Base-by-base conservation (phyloP, 2,797 vertebrate species). In the Oryzias dopingdopingensis region DNA sequence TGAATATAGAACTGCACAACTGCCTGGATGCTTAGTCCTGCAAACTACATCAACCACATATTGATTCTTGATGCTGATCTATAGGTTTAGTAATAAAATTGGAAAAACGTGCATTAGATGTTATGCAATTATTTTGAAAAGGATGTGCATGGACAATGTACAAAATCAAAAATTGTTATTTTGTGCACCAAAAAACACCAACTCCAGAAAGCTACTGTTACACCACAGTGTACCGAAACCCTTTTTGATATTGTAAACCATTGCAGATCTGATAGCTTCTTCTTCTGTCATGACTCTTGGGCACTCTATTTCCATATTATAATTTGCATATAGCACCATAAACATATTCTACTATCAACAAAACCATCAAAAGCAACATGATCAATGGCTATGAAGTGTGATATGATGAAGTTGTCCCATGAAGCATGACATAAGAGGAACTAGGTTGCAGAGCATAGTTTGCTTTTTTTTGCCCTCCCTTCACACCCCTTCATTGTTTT, bases 201-300 rank as follows among this genome's bases (percentile, higher is more conserved):
- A 77, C 66, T 73, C 67, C 59, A 90, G 86, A 89, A 87, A 86
- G 85, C 83, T 70, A 76, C 68, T 66, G 76, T 86, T 88, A 85
- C 76, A 76, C 56, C 69, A 32, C 41, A 41, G 52, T 54, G 67
- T 43, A 63, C 78, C 76, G 64, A 77, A 26, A 71, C 76, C 76
- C 63, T 53, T 22, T 59, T 52, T 69, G 58, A 67, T 76, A 62
- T 85, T 74, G 68, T 72, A 70, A 69, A 72, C 76, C 77, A 53
- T 85, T 75, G 64, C 74, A 70, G 54, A 48, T 37, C 64, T 55
- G 65, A 53, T 57, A 47, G 45, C 56, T 49, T 64, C 60, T 59
- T 40, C 18, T 29, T 50, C 52, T 29, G 26, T 6, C 80, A 62
- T 65, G 15, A 45, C 52, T 47, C n/a, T 26, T 65, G 67, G 64